Evolutionary conservation across 2,113 vertebrate genomes (phyloP).

Genomic region (Pungitius pungitius): DNA sequence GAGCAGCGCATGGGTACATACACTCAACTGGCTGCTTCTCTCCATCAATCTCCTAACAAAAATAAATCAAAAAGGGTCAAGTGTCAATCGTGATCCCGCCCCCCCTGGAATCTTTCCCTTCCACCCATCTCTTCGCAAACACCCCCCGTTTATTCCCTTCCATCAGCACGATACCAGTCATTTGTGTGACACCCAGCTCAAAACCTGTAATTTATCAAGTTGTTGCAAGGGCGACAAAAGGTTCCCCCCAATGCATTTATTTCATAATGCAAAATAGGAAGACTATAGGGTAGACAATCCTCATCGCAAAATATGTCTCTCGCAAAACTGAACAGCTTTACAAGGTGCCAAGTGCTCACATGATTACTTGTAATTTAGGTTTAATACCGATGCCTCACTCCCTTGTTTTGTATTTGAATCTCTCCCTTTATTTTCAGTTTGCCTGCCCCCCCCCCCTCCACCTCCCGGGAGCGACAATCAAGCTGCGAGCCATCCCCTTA

Average conservation of each 20-base stretch:
- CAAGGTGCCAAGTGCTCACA: not conserved
- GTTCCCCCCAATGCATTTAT: constrained; percentile 27
- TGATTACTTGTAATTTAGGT: constrained; percentile 30
- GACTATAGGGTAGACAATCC: not conserved
- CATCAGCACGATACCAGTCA: constrained; percentile 69
- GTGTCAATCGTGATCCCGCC: constrained; percentile 26
- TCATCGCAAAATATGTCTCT: no score
- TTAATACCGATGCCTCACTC: constrained; percentile 14
- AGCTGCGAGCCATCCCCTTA: constrained; percentile 23
- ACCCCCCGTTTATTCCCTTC: constrained; percentile 60
- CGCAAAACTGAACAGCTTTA: constrained; percentile 5
- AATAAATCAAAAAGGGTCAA: constrained; percentile 48
- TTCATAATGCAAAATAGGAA: constrained; percentile 5
- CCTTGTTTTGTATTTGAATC: constrained; percentile 18
- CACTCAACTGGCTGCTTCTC: constrained; percentile 10
- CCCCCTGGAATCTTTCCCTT: constrained; percentile 28
- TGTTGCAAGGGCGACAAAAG: constrained; percentile 37
- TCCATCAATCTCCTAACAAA: constrained; percentile 17
- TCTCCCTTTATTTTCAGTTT: constrained; percentile 9
- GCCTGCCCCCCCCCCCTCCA: not conserved
- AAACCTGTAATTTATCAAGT: constrained; percentile 67
- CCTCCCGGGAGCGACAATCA: constrained; percentile 43
- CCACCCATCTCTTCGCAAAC: constrained; percentile 46
- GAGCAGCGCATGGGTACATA: constrained; percentile 2
- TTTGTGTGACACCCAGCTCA: constrained; percentile 51